These are phyloP conservation scores for Bombus confusus DNA, from an alignment of 1,140 invertebrate genomes.

Conservation along the genomic window DNA sequence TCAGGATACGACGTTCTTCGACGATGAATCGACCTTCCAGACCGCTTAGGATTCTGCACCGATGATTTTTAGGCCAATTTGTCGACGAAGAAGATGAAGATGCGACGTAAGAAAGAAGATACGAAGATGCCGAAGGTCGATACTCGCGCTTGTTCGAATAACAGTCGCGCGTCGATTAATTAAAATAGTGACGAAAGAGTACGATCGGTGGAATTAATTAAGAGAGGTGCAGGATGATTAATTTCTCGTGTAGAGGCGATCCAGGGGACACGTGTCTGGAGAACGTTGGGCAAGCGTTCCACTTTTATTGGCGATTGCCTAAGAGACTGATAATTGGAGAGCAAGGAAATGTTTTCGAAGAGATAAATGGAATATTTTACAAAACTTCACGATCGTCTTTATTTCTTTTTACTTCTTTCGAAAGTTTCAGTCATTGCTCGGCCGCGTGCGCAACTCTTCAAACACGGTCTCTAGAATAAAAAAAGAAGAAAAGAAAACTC, in stretches of 20 bases:
- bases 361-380: background rate
- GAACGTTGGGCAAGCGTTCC: background rate
- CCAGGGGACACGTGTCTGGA: background rate
- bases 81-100: background rate
- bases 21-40: background rate
- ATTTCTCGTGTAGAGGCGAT: background rate
- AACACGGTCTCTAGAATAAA: no score
- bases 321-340: constrained; percentile 8
- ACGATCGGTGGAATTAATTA: background rate
- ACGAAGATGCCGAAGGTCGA: background rate
- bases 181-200: background rate
- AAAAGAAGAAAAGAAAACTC: no score
- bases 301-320: background rate
- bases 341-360: background rate
- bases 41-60: background rate
- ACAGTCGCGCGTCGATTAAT: background rate
- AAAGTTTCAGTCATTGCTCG: no score
- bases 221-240: background rate
- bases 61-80: constrained; percentile 5
- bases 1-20: background rate
- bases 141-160: background rate
- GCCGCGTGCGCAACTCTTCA: no score
- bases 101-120: background rate
- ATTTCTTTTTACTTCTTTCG: background rate
- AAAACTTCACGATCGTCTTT: background rate